Conservation (phyloP, 2,113 vertebrate species). For the Tautogolabrus adspersus region DNA sequence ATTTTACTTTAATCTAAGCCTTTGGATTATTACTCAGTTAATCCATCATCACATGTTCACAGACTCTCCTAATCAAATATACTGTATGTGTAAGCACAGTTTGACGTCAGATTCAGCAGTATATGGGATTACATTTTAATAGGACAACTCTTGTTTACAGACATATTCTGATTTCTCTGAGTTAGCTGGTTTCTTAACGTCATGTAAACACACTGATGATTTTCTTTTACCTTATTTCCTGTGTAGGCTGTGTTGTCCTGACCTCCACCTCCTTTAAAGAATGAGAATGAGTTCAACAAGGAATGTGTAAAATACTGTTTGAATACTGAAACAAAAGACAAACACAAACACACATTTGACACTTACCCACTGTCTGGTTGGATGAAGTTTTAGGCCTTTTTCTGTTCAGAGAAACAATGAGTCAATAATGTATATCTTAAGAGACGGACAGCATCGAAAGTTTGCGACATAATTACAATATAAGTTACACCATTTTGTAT, state of each 20-base stretch:
- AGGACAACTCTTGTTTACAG: too few species aligned
- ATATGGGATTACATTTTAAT: too few species aligned
- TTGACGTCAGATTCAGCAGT: too few species aligned
- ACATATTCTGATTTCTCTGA: too few species aligned
- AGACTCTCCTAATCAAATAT: not conserved
- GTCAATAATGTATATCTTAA: not conserved
- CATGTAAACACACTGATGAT: not conserved
- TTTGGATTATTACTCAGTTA: not conserved
- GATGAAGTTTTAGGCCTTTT: not conserved
- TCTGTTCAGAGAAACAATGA: slow-evolving; percentile 26
- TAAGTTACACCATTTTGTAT: not conserved
- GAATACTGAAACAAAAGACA: not conserved
- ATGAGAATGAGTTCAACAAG: not conserved
- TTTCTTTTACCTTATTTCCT: slow-evolving; percentile 42
- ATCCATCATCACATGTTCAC: not conserved
- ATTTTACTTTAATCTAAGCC: too few species aligned
- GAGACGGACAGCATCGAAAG: not conserved
- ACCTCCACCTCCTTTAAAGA: slow-evolving; percentile 19
- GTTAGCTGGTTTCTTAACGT: not conserved
- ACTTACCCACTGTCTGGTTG: slow-evolving; percentile 12
- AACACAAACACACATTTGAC: not conserved
- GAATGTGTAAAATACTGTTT: not conserved
- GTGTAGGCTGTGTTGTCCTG: slow-evolving; percentile 1
- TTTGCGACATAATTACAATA: not conserved
- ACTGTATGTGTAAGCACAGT: not conserved